These are phyloP conservation scores for Cyprinella venusta DNA, from an alignment of 2,797 vertebrate genomes.

Conservation along the genomic window DNA sequence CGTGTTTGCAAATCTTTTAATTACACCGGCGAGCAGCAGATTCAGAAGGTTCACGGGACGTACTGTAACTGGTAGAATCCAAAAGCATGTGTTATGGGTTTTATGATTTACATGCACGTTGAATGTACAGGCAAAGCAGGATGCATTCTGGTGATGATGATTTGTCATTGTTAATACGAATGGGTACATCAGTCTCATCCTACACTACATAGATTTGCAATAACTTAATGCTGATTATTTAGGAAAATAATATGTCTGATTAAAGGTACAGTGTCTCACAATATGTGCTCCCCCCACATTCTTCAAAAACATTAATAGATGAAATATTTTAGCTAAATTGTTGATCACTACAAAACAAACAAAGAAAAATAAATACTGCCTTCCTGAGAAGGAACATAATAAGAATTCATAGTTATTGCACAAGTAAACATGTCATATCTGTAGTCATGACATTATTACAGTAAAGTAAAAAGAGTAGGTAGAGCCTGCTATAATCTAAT, in stretches of 20 bases:
- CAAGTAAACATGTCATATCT: neutral
- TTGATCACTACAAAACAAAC: neutral
- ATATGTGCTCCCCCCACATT: neutral
- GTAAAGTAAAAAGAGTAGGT: neutral
- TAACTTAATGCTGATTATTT: neutral
- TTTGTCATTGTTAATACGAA: neutral
- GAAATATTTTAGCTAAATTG: neutral
- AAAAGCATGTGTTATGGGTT: neutral
- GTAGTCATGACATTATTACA: neutral
- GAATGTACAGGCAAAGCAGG: neutral
- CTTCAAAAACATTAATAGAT: neutral
- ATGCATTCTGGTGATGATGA: neutral
- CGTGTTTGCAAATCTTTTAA: constrained; percentile 84
- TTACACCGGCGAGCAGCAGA: constrained; percentile 70
- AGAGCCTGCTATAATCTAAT: neutral
- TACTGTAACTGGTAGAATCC: neutral
- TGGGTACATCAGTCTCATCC: neutral
- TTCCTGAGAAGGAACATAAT: neutral
- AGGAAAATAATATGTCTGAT: neutral
- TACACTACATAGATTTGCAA: neutral
- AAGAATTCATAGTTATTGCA: neutral
- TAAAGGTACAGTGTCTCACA: neutral
- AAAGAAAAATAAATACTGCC: neutral
- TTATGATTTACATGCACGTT: neutral
- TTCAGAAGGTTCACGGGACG: constrained; percentile 20